phyloP scores from a whole-genome alignment of 2,797 vertebrate genomes.

The Tachyglossus aculeatus region DNA sequence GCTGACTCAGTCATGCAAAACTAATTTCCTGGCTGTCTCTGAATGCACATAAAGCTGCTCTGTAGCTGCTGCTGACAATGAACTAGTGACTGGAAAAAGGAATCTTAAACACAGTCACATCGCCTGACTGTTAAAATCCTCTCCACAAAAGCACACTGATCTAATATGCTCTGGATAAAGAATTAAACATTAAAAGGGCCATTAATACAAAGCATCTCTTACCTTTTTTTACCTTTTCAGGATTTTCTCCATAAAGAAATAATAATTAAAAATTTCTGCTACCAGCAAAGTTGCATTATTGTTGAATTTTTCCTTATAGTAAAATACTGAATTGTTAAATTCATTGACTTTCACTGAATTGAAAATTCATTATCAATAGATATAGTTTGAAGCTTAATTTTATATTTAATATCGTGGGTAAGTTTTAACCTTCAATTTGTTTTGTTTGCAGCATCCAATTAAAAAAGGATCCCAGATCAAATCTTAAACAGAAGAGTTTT shows the following conservation, averaged over 20 bases:
- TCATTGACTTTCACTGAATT: too few species aligned
- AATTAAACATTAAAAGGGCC: slow-evolving; percentile 32
- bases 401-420: slow-evolving; percentile 23
- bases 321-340: slow-evolving; percentile 33
- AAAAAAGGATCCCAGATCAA: neutral
- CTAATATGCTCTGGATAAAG: slow-evolving; percentile 58
- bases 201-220: slow-evolving; percentile 60
- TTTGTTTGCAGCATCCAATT: neutral
- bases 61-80: slow-evolving; percentile 80
- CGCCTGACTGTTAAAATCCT: slow-evolving; percentile 81
- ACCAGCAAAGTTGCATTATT: slow-evolving; percentile 45
- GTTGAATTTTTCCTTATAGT: slow-evolving; percentile 19
- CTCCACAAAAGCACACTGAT: slow-evolving; percentile 73
- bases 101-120: slow-evolving; percentile 83
- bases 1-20: slow-evolving; percentile 79
- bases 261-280: slow-evolving; percentile 52
- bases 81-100: slow-evolving; percentile 79
- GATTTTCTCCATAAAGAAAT: slow-evolving; percentile 70
- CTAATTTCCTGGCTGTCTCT: slow-evolving; percentile 82
- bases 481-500: neutral
- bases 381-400: too few species aligned
- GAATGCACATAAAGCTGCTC: slow-evolving; percentile 81
- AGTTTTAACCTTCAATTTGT: neutral
- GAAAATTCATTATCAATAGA: slow-evolving; percentile 31
- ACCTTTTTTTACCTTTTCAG: slow-evolving; percentile 37